Conservation (phyloP, 2,113 vertebrate species). For the Lucifuga dentata region DNA sequence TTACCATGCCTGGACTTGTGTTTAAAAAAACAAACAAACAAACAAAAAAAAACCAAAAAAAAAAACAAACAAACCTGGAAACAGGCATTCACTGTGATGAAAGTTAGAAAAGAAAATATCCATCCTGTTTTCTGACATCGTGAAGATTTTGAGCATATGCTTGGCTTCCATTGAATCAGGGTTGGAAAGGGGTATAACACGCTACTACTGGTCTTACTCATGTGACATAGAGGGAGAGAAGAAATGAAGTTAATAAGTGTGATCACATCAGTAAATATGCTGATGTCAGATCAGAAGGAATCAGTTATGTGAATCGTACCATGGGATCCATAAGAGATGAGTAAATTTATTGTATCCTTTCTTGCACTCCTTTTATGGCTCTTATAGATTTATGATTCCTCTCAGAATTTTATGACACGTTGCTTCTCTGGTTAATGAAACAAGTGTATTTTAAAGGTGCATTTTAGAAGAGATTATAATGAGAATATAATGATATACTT, state of each 20-base stretch:
- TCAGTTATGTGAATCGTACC: conserved; percentile 32
- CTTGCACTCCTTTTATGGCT: conserved; percentile 1
- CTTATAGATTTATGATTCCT: conserved; percentile 20
- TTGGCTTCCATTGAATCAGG: not conserved
- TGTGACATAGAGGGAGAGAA: not conserved
- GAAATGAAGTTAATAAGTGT: not conserved
- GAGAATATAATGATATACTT: not conserved
- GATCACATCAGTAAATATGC: conserved; percentile 9
- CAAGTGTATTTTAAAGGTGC: not conserved
- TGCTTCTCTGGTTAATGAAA: not conserved
- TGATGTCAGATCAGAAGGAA: not conserved
- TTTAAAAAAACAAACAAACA: too few species aligned
- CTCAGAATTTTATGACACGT: not conserved
- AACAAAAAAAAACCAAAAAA: too few species aligned
- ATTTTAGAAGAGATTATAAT: not conserved
- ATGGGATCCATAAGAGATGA: conserved; percentile 30
- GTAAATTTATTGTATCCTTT: not conserved
- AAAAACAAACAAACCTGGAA: too few species aligned
- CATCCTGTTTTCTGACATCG: conserved; percentile 12
- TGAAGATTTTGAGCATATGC: not conserved
- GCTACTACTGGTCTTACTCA: not conserved
- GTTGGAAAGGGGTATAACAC: not conserved
- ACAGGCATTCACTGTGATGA: too few species aligned
- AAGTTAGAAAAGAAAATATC: too few species aligned
- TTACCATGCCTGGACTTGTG: not conserved